Base-by-base conservation (phyloP, 2,888 invertebrate genomes). In the Xylocampa areola region DNA sequence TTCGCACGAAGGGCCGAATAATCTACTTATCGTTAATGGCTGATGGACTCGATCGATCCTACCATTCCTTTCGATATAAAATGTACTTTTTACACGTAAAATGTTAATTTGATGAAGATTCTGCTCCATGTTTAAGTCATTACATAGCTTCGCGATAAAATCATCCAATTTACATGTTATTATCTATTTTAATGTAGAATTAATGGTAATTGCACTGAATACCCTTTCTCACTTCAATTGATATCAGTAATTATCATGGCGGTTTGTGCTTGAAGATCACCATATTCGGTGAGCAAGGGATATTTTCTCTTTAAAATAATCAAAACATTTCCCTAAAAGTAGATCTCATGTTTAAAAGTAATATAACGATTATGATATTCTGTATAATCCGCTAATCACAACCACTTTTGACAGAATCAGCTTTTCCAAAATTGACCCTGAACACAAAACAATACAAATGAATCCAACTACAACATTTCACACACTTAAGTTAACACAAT, bases 1-100 rank as follows among this genome's bases (percentile, higher is more conserved):
- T 50, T 27, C 10, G 57, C 66, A 63, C 69, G 69, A 72, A 69
- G 69, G 73, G 68, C 59, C 60, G 54, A 57, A 29, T 39, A 70
- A 70, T 52, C 47, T 64, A 67, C 37, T 69, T 64, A 66, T 50
- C 39, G 33, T 61, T 68, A 60, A 44, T 43, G 41, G 29, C 43
- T 41, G 54, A 71, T 66, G 37, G 36, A 53, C 50, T 16, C 17
- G 41, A 47, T n/a, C 35, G 10, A n/a, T n/a, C n/a, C 11, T 35
- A 37, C 13, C n/a, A 10, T 10, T 11, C 25, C 25, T 10, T 16
- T 40, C 7, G 33, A 51, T 48, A 44, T n/a, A 50, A 45, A 57
- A 43, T 19, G 17, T 39, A 40, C n/a, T 29, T 41, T 29, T 25
- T 39, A 44, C 11, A 25, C 49, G 13, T 25, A 35, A 44, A 44